Base-by-base conservation (phyloP, 1,140 invertebrate genomes). In the Lethocerus indicus region DNA sequence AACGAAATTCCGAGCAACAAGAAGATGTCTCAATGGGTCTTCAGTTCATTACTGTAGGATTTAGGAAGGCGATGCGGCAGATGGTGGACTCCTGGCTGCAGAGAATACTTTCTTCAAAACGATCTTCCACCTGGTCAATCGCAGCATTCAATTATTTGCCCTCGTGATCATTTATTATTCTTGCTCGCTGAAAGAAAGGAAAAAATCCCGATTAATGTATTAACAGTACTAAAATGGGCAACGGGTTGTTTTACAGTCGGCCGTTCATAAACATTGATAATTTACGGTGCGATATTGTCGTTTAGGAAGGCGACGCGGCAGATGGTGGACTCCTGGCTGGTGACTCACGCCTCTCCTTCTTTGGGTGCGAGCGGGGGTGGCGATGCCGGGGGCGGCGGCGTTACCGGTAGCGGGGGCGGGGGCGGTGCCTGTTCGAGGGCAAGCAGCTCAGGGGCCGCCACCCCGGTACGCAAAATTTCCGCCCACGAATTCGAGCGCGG, bases 401-500 rank as follows among this genome's bases (percentile, higher is more conserved):
- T 53, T 44, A 12, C 46, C 42, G 29, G 46, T 37, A 16, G 48
- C 9, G 52, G 56, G 21, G 47, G 35, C 1, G 50, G 58, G 45
- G 50, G 59, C 20, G 69, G 67, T 28, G 66, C 68, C 44, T 67
- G 68, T 28, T 76, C 76, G 23, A 69, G 78, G 32, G 58, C 61
- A n/a, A n/a, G n/a, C n/a, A 57, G 56, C 13, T 62, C 58, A 2
- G 87, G 87, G 3, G 83, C 85, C 12, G 84, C 87, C 41, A 90
- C 89, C 20, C 90, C 90, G 9, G 88, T 94, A 32, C 75, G 90
- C 48, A 95, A 94, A 70, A 92, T 95, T 59, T 94, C 89, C 2
- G 89, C 90, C 9, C 88, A 93, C 65, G 90, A 94, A 63, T 95
- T 95, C 63, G 90, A 94, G 64, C 75, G 85, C 2, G 87, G 88